Base-by-base conservation (phyloP, 2,797 vertebrate genomes). In the Zenarchopterus dispar region DNA sequence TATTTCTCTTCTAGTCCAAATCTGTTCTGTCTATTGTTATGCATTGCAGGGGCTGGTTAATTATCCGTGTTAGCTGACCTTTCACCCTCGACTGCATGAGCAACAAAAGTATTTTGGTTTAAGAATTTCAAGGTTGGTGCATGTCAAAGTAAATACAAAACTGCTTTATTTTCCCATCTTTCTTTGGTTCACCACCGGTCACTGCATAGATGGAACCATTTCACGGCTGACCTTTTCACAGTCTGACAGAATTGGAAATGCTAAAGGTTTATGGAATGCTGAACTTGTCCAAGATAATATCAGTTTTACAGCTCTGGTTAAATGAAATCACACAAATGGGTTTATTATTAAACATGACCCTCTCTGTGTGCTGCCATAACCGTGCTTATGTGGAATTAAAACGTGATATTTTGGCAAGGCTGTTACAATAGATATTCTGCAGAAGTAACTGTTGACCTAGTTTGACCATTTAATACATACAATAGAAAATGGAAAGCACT, bases 211-310 rank as follows among this genome's bases (percentile, higher is more conserved):
- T 71, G 75, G 51, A 67, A 19, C 45, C 52, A 56, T 77, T 77
- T 78, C 68, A 58, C 65, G 33, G 63, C 41, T 84, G 81, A 85
- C 82, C 75, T 88, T 91, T 84, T 78, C n/a, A 16, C 41, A 69
- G 53, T 61, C 53, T 56, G 56, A 49, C 43, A 69, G 62, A 70
- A 74, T 61, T 60, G 45, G 41, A 89, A 82, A 83, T 50, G 51
- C 53, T 75, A 62, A 80, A 86, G 54, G 57, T 81, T 80, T 77
- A 70, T 69, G 33, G 60, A 78, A 84, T 73, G 57, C 28, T 56
- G 19, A 65, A 72, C 55, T 75, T 67, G 28, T 84, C n/a, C 44
- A 52, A 55, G 39, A 78, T 66, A 56, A 75, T 18, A 55, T 46
- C 60, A 52, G 36, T 11, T 47, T 75, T 55, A 28, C 67, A 1